phyloP scores from a whole-genome alignment of 2,888 invertebrate species.

The Chymomyza amoena region DNA sequence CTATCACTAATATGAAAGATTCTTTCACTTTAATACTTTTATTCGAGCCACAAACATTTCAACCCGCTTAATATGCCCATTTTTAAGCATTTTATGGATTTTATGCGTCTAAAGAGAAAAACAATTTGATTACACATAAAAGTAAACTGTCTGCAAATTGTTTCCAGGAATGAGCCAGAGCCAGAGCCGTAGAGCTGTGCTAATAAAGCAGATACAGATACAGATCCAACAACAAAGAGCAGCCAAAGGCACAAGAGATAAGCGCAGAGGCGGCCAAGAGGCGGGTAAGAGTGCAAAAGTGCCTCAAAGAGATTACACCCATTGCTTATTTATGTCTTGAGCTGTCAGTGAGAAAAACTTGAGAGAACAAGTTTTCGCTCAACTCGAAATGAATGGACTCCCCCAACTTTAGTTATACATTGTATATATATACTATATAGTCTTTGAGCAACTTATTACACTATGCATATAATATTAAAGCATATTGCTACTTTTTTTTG shows the following conservation, averaged over 20 bases:
- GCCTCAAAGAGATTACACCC: not conserved
- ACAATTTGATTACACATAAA: not conserved
- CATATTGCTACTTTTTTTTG: not conserved
- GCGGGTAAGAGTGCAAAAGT: not conserved
- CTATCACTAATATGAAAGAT: not conserved
- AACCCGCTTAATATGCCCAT: not conserved
- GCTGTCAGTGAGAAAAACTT: not conserved
- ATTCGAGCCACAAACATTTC: not conserved
- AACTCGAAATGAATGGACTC: not conserved
- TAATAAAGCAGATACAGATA: too few relatives aligned
- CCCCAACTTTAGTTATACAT: not conserved
- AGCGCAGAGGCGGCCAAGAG: not conserved
- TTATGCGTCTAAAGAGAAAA: not conserved
- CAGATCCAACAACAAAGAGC: not conserved
- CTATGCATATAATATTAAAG: not conserved
- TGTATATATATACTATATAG: too few relatives aligned
- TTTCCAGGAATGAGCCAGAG: not conserved
- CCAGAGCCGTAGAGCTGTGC: not conserved
- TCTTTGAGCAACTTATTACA: not conserved
- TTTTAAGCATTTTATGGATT: not conserved
- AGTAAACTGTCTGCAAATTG: constrained; percentile 1
- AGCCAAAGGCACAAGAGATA: not conserved
- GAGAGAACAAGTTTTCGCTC: not conserved
- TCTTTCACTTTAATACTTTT: not conserved
- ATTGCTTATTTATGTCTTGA: not conserved